A percentile compares a stretch with the other conserved stretches of the same genome.
These are phyloP conservation scores for Lapara coniferarum DNA, from an alignment of 2,888 invertebrate genomes.

Conservation along the genomic window DNA sequence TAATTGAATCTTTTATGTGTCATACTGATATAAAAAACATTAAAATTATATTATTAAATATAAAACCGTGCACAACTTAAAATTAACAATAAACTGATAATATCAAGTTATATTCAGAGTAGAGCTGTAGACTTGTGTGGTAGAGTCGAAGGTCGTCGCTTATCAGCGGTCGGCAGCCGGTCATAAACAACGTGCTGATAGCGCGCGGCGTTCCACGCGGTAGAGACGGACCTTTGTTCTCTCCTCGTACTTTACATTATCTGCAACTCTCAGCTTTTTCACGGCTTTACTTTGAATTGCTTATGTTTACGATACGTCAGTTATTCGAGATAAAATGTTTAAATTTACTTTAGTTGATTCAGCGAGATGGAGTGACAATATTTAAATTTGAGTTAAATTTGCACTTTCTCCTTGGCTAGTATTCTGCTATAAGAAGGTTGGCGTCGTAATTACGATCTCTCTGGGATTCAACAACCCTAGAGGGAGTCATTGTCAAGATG, in stretches of 20 bases:
- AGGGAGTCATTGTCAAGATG: too few relatives aligned
- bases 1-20: too few relatives aligned
- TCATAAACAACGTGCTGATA: slow-evolving; percentile 1
- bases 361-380: neutral
- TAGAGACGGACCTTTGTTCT: neutral
- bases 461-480: too few relatives aligned
- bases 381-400: neutral
- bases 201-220: neutral
- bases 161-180: slow-evolving; percentile 10
- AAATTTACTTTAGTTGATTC: neutral
- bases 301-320: neutral
- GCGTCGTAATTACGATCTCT: too few relatives aligned
- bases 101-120: neutral
- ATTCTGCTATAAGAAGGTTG: too few relatives aligned
- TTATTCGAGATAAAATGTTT: neutral
- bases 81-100: neutral
- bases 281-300: neutral
- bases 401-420: too few relatives aligned
- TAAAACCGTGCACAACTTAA: neutral
- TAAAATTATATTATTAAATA: neutral
- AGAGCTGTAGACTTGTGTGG: neutral
- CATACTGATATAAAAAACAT: too few relatives aligned
- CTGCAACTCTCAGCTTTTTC: neutral
- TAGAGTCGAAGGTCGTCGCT: slow-evolving; percentile 4
- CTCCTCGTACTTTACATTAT: neutral